Percentiles rank a stretch among this genome's conserved stretches.
phyloP scores from a whole-genome alignment of 2,113 vertebrate species.

The Anarrhichthys ocellatus region DNA sequence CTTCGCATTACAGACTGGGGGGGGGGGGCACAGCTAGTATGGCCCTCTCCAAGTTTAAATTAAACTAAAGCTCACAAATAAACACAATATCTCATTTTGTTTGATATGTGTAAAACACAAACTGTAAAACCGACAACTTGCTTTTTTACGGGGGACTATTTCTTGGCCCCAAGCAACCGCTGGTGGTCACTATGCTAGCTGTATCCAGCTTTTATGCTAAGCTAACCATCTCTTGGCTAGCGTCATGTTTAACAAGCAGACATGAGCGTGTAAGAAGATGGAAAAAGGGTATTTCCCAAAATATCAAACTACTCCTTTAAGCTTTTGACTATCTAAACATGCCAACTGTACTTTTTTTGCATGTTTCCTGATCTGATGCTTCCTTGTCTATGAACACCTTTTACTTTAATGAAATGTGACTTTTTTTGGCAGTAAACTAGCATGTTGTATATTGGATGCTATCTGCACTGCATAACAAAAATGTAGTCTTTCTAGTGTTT shows the following conservation, averaged over 20 bases:
- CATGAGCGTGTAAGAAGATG: neutral
- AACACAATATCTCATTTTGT: neutral
- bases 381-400: neutral
- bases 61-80: neutral
- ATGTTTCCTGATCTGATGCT: constrained; percentile 8
- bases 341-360: neutral
- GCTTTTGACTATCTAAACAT: neutral
- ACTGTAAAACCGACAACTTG: neutral
- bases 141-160: neutral
- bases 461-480: no score
- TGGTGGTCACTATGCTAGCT: neutral
- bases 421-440: constrained; percentile 4
- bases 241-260: neutral
- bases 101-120: neutral
- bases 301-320: neutral
- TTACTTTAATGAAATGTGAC: neutral
- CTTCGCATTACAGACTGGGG: neutral
- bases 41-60: neutral
- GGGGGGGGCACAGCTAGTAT: neutral
- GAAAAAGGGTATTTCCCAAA: neutral
- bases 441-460: neutral
- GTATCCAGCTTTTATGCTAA: neutral
- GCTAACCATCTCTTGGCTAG: neutral
- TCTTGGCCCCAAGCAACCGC: neutral
- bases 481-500: neutral